These are phyloP conservation scores for Parazoanthus swiftii DNA, from an alignment of 92 coral and sea anemone species.

Conservation along the genomic window DNA sequence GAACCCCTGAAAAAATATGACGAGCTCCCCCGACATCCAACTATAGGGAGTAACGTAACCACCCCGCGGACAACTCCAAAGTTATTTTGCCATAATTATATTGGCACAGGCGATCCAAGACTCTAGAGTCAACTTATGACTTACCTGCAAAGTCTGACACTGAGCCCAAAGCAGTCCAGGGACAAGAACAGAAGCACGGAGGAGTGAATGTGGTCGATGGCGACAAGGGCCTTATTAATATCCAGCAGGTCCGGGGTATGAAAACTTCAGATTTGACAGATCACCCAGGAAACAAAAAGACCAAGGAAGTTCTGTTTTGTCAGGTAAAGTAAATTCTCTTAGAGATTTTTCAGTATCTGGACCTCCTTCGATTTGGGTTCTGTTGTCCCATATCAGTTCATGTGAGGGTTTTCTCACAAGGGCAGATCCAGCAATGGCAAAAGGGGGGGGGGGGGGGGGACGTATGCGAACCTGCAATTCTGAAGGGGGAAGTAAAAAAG, in stretches of 20 bases:
- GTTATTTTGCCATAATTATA: not conserved
- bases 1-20: too few species aligned
- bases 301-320: constrained; percentile 64
- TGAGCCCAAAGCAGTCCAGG: not conserved
- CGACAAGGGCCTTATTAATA: not conserved
- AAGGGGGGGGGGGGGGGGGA: too few species aligned
- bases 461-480: too few species aligned
- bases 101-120: constrained; percentile 9
- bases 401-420: not conserved
- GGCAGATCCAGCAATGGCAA: too few species aligned
- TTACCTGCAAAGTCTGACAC: not conserved
- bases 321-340: constrained; percentile 45
- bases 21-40: too few species aligned
- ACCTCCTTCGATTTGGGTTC: not conserved
- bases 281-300: constrained; percentile 67
- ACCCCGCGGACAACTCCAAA: too few species aligned
- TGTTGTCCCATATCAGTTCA: not conserved
- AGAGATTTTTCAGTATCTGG: not conserved
- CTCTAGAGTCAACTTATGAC: constrained; percentile 13
- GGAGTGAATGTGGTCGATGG: constrained; percentile 8
- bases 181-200: constrained; percentile 23
- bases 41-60: too few species aligned
- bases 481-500: too few species aligned
- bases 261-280: constrained; percentile 45
- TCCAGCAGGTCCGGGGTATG: constrained; percentile 1